Conservation (phyloP, 2,113 vertebrate genomes). For the Plectropomus leopardus region DNA sequence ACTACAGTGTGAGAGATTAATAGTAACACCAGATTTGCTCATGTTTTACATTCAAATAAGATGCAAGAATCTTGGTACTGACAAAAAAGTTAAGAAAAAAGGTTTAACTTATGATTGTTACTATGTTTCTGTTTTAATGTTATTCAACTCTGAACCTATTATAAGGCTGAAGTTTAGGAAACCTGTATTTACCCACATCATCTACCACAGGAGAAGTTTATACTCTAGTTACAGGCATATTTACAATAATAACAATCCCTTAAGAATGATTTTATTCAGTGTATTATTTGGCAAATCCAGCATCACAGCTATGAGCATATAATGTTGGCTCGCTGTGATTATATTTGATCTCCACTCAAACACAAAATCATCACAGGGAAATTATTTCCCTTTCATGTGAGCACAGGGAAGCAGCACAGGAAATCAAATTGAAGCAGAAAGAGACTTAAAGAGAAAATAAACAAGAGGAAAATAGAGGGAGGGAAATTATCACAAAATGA, state of each 20-base stretch:
- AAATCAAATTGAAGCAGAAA: not conserved
- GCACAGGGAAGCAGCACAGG: not conserved
- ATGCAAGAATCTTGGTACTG: not conserved
- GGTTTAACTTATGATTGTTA: not conserved
- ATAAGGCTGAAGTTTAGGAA: not conserved
- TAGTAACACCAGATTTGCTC: not conserved
- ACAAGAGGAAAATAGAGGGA: not conserved
- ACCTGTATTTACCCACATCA: not conserved
- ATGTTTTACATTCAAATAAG: not conserved
- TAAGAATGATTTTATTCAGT: not conserved
- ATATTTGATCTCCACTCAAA: slow-evolving; percentile 7
- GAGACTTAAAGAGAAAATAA: not conserved
- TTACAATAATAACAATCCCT: slow-evolving; percentile 2
- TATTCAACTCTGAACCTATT: not conserved
- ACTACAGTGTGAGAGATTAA: not conserved
- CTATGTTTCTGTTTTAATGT: not conserved
- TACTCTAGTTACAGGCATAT: slow-evolving; percentile 9
- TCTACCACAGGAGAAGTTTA: not conserved
- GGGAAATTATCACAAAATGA: not conserved
- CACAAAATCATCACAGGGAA: slow-evolving; percentile 9
- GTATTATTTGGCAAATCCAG: not conserved
- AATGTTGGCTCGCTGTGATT: not conserved
- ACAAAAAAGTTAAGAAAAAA: not conserved
- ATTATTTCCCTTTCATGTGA: slow-evolving; percentile 3
- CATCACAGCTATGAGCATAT: slow-evolving; percentile 9